These are phyloP conservation scores for Aphelenchoides besseyi DNA, from an alignment of 1,140 invertebrate genomes.

Conservation along the genomic window DNA sequence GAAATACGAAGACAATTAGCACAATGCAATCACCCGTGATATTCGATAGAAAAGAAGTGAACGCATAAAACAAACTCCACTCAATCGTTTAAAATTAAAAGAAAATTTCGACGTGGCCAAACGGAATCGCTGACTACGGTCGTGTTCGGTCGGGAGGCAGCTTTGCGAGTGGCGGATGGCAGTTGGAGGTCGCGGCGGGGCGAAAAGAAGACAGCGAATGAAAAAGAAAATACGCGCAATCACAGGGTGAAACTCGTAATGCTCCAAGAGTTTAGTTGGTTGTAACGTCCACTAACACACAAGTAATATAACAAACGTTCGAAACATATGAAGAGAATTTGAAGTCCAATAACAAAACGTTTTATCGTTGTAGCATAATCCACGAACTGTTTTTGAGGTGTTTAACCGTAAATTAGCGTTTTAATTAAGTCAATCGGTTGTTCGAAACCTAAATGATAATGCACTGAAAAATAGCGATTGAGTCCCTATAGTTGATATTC, in stretches of 20 bases:
- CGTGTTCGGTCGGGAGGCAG: not conserved
- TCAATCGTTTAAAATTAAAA: not conserved
- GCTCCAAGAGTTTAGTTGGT: too few species aligned
- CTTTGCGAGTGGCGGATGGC: slow-evolving; percentile 4
- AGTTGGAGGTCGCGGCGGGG: not conserved
- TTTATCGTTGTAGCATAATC: too few species aligned
- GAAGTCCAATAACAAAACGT: too few species aligned
- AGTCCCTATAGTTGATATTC: not conserved
- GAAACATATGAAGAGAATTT: not conserved
- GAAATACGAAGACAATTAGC: not conserved
- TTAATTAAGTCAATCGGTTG: too few species aligned
- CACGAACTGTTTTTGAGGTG: too few species aligned
- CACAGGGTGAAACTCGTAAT: not conserved
- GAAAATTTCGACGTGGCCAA: not conserved
- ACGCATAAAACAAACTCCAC: not conserved
- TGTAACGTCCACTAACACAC: not conserved
- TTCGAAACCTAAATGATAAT: not conserved
- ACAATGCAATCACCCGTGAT: not conserved
- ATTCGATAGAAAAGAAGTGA: not conserved
- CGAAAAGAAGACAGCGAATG: slow-evolving; percentile 8
- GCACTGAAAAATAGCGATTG: not conserved
- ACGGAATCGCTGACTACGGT: not conserved
- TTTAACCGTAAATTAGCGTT: too few species aligned
- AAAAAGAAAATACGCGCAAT: not conserved
- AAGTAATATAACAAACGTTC: not conserved